Percentiles rank a stretch among this genome's conserved stretches.
Conservation (phyloP, 2,888 invertebrate species). For the Lasius fuliginosus region DNA sequence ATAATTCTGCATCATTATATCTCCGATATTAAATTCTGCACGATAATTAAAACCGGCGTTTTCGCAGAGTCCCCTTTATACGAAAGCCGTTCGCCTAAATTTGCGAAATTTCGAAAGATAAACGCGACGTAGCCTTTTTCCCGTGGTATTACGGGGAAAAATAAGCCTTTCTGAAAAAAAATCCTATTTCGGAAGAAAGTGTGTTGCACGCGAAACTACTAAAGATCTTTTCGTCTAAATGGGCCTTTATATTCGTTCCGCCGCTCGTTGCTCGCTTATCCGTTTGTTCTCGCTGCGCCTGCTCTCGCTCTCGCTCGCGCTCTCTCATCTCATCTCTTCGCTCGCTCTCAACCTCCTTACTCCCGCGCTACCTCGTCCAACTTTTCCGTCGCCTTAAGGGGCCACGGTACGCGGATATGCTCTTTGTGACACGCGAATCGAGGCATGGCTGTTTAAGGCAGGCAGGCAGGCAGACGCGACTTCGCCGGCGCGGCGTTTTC, state of each 20-base stretch:
- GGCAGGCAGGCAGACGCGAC: constrained; percentile 51
- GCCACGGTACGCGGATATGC: constrained; percentile 51
- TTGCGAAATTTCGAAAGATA: constrained; percentile 21
- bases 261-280: constrained; percentile 4
- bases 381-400: constrained; percentile 58
- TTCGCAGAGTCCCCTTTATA: background rate
- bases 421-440: constrained; percentile 67
- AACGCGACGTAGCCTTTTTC: background rate
- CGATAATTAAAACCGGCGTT: constrained; percentile 42
- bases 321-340: constrained; percentile 14
- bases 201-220: background rate
- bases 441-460: constrained; percentile 72
- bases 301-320: background rate
- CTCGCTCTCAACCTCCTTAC: constrained; percentile 37
- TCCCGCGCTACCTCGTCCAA: constrained; percentile 49
- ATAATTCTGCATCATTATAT: constrained; percentile 34
- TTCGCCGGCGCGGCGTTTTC: background rate
- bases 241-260: constrained; percentile 40
- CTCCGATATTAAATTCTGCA: constrained; percentile 43
- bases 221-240: constrained; percentile 39
- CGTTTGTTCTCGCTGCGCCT: background rate
- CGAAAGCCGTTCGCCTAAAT: constrained; percentile 9
- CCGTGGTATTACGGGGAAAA: background rate
- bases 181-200: background rate
- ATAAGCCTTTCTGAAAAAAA: background rate